Percentiles rank a stretch among this genome's conserved stretches.
Evolutionary conservation across 1,140 invertebrate genomes (phyloP).

Genomic region (Brachionus sp.): DNA sequence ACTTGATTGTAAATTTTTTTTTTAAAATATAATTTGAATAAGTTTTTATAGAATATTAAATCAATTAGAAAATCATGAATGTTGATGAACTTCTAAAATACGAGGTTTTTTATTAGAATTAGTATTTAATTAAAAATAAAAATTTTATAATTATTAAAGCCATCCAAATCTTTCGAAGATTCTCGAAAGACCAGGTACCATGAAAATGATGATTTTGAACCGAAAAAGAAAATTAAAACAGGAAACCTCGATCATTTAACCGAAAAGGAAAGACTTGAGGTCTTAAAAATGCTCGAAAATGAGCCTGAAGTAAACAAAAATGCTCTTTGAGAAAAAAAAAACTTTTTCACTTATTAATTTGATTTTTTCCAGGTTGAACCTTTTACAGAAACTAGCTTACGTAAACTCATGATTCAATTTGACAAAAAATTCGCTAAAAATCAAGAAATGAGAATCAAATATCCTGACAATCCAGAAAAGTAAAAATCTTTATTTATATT

Average conservation of each 20-base stretch:
- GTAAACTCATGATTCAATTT: constrained; percentile 80
- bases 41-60: not conserved
- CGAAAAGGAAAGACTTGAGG: constrained; percentile 14
- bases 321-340: not conserved
- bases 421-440: constrained; percentile 91
- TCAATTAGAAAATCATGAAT: constrained; percentile 18
- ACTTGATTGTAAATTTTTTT: no score
- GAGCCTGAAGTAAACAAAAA: constrained; percentile 19
- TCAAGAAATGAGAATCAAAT: constrained; percentile 97
- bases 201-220: not conserved
- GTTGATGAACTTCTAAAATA: constrained; percentile 34
- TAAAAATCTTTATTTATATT: constrained; percentile 51
- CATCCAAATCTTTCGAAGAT: not conserved
- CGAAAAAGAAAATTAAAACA: constrained; percentile 5
- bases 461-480: constrained; percentile 91
- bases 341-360: not conserved
- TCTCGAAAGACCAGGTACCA: not conserved
- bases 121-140: no score
- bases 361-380: constrained; percentile 64
- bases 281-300: constrained; percentile 44
- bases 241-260: not conserved
- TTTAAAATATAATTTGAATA: not conserved
- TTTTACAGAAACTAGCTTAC: constrained; percentile 79
- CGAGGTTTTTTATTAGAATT: no score
- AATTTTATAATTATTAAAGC: not conserved